Percentiles rank a stretch among this genome's conserved stretches.
Evolutionary conservation across 2,113 vertebrate genomes (phyloP).

Genomic region (Chamaea fasciata): DNA sequence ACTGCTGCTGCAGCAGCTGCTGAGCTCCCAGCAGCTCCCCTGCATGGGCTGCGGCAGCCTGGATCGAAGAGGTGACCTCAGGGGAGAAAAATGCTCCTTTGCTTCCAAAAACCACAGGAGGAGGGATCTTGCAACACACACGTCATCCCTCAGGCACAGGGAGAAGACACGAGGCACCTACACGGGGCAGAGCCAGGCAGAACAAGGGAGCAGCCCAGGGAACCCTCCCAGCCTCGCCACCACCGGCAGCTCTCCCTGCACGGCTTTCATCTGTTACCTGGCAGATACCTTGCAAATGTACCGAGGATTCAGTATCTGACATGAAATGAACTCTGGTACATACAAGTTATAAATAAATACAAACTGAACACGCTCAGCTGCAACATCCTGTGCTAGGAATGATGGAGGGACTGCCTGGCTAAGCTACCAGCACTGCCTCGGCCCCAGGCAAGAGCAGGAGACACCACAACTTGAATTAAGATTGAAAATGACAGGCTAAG

Average conservation of each 20-base stretch:
- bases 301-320: not conserved
- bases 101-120: constrained; percentile 8
- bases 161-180: not conserved
- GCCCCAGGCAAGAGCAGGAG: not conserved
- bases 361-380: not conserved
- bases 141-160: not conserved
- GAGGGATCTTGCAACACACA: not conserved
- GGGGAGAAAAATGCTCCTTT: not conserved
- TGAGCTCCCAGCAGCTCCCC: not conserved
- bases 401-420: not conserved
- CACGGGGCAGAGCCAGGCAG: not conserved
- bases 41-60: not conserved
- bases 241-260: fast-evolving
- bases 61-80: not conserved
- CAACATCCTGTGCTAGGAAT: not conserved
- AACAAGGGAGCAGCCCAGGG: fast-evolving
- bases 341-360: not conserved
- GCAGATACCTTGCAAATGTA: not conserved
- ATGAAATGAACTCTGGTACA: not conserved
- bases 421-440: not conserved
- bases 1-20: not conserved
- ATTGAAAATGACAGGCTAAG: not conserved
- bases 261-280: not conserved
- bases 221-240: not conserved
- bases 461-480: not conserved